Evolutionary conservation across 2,797 vertebrate genomes (phyloP), one percentile per base, ranked within the genome.

Genomic region (Clarias pachynema): DNA sequence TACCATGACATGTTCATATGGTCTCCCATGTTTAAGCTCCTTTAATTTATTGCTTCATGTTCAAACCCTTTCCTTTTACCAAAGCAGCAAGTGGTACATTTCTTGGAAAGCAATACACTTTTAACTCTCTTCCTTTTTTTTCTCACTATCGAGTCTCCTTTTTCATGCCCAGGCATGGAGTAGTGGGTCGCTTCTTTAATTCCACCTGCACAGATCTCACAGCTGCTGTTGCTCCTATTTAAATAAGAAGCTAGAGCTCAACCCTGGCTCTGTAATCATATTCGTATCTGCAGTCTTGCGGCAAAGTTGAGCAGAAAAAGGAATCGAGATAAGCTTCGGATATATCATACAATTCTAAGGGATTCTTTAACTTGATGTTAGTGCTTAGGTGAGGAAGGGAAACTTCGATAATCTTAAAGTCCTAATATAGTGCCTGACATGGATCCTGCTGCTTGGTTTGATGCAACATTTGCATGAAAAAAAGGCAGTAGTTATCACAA

Each of bases 131-230:
- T 12, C 18, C 22, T 63, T 81, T 31, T 49, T 49, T 44, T 12
- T 0, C 10, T 40, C 40, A 29, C 40, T 66, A 22, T 53, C 20
- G 37, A 65, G 8, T 66, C 37, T 26, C 24, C 2, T 59, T 15
- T 31, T 44, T 63, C 14, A 5, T 77, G 26, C 56, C 56, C 59
- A 34, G 3, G 74, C 74, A 40, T 24, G 12, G 22, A 62, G 75
- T 9, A 53, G 40, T 81, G 26, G 79, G 77, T 62, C 34, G 22
- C 6, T 62, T 62, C 14, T 62, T 37, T 81, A 66, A 66, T 66
- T 53, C 40, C 63, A 29, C 37, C 60, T 66, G 40, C 40, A 56
- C 62, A 66, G 79, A 81, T 66, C 62, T 81, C 40, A 31, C 40
- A 18, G 62, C 29, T 31, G 40, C 26, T 22, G 40, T 31, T 81